Conservation (phyloP, 2,797 vertebrate species). For the Malurus splendens region DNA sequence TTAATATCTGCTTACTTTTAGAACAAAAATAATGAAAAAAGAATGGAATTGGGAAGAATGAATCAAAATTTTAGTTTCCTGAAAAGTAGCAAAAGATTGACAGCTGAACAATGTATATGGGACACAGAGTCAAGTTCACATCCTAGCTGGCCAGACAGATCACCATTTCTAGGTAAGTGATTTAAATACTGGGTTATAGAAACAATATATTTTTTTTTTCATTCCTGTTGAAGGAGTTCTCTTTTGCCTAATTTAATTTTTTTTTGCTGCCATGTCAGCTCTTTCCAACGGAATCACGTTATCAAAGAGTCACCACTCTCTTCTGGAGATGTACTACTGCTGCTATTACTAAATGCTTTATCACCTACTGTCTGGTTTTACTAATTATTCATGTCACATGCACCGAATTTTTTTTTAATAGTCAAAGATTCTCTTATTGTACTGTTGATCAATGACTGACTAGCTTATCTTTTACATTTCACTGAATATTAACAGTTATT, state of each 20-base stretch:
- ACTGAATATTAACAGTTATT: neutral
- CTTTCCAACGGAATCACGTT: fast-evolving
- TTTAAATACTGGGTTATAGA: neutral
- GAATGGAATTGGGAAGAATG: fast-evolving
- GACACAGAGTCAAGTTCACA: neutral
- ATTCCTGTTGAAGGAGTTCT: neutral
- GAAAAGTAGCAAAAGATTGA: neutral
- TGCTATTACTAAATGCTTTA: neutral
- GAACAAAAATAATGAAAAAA: neutral
- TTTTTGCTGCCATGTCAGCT: fast-evolving
- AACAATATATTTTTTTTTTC: neutral
- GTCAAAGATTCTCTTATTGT: neutral
- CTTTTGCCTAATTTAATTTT: neutral
- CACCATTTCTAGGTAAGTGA: neutral
- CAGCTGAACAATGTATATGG: neutral
- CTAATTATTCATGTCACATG: fast-evolving
- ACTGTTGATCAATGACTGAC: neutral
- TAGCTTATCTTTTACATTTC: neutral
- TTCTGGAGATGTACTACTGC: neutral
- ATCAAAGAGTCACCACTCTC: neutral
- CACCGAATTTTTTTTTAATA: neutral
- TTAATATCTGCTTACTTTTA: neutral
- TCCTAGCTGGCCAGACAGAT: fast-evolving
- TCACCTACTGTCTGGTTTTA: neutral
- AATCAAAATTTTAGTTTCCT: neutral